These are phyloP conservation scores for Dromococcyx pavoninus DNA, from an alignment of 2,797 vertebrate species.

Conservation along the genomic window DNA sequence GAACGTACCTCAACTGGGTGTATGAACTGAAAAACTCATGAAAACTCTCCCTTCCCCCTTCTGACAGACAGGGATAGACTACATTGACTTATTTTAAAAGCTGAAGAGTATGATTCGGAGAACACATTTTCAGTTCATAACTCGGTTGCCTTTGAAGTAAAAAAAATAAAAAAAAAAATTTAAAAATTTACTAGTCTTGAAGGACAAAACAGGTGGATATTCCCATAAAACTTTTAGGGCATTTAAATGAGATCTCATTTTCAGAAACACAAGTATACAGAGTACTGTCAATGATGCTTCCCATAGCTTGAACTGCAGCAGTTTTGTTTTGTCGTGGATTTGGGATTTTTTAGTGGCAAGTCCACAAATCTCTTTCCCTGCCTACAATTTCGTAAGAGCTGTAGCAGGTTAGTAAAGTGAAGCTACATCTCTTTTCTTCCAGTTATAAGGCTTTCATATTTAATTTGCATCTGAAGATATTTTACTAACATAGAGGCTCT, in stretches of 20 bases:
- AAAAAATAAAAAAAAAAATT: background rate
- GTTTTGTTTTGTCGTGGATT: background rate
- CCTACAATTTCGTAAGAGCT: background rate
- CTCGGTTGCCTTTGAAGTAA: background rate
- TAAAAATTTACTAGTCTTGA: background rate
- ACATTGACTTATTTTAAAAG: background rate
- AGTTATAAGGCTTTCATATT: constrained; percentile 32
- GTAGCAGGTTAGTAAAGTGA: background rate
- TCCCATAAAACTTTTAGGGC: background rate
- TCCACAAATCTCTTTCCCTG: background rate
- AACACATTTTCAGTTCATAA: background rate
- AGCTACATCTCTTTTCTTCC: constrained; percentile 17
- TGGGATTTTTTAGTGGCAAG: background rate
- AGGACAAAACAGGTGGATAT: background rate
- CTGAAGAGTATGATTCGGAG: background rate
- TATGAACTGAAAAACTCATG: background rate
- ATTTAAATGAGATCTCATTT: background rate
- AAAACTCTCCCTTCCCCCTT: background rate
- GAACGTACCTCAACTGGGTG: background rate
- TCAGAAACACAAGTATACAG: background rate
- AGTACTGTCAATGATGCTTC: background rate
- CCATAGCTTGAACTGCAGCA: background rate
- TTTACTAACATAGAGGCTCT: constrained; percentile 41
- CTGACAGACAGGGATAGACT: background rate
- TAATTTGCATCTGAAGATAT: constrained; percentile 56